Evolutionary conservation across 2,797 vertebrate genomes (phyloP), one percentile per base, ranked within the genome.

Genomic region (Danio kyathit): DNA sequence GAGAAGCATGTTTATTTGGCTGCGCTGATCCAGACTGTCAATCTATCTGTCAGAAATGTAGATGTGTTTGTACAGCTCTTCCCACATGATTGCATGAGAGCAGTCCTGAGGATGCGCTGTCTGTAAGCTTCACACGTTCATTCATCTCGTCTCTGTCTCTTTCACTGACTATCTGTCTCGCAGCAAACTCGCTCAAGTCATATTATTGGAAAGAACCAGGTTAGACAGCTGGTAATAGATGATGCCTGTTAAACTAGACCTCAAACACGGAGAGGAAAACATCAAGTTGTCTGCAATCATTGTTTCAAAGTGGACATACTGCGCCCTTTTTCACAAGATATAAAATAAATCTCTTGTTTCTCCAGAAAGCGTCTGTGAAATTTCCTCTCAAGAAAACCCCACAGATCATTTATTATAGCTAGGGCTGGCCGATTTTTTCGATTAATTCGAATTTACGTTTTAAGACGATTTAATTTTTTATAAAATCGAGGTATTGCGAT

Each of bases 11-110:
- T 61, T 69, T 70, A 56, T 83, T 75, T 80, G 77, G 46, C 48
- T 69, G 71, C 13, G 41, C 17, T 40, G 65, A 69, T 70, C 49
- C 41, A 75, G n/a, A 49, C 72, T 70, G 71, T 83, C 76, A 79
- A 69, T 80, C 82, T 80, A 14, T 79, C 76, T 83, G 76, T 76
- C 74, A 76, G 56, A 71, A 64, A 63, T 76, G 6, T 19, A 54
- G 46, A 82, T 79, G 51, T 82, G 76, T 54, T 76, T 70, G 71
- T 64, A 82, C 51, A 52, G 19, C 64, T 71, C 65, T 76, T 65
- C 75, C 65, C 59, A 72, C 83, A 71, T 76, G 16, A 17, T 41
- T 49, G 56, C 56, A 66, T 21, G 66, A 72, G 60, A 77, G 65
- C 57, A 14, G 51, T 76, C 59, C 63, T 43, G 52, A 79, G 64